Percentiles rank a stretch among this genome's conserved stretches.
phyloP scores from a whole-genome alignment of 2,113 vertebrate species.

The Gnathonemus longibarbis region DNA sequence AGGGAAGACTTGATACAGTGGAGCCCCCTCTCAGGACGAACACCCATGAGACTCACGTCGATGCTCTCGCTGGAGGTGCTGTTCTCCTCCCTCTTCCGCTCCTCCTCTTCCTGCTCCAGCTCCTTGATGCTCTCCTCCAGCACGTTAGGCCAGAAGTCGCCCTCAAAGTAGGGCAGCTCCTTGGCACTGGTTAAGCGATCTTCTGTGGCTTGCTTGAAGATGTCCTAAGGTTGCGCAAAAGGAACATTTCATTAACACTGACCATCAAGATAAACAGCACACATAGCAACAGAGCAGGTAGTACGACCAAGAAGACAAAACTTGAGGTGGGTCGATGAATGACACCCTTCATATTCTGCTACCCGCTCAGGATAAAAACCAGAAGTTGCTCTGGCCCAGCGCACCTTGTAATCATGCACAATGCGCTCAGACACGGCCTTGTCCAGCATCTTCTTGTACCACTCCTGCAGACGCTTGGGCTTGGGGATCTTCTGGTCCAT shows the following conservation, averaged over 20 bases:
- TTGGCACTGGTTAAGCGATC: slow-evolving; percentile 96
- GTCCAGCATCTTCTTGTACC: slow-evolving; percentile 99
- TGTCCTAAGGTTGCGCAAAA: slow-evolving; percentile 64
- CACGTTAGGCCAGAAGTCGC: slow-evolving; percentile 98
- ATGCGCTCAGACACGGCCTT: slow-evolving; percentile 93
- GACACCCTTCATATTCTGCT: neutral
- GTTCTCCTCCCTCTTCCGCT: slow-evolving; percentile 94
- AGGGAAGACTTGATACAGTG: neutral
- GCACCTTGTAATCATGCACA: slow-evolving; percentile 94
- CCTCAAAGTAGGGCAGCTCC: slow-evolving; percentile 94
- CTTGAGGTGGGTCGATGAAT: neutral
- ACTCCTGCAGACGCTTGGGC: slow-evolving; percentile 93
- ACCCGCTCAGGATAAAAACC: neutral
- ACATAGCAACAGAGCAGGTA: neutral
- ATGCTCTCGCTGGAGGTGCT: slow-evolving; percentile 93
- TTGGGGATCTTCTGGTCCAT: slow-evolving; percentile 97
- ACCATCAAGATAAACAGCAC: neutral
- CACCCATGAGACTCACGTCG: slow-evolving; percentile 67
- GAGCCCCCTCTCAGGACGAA: neutral
- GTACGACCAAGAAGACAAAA: neutral
- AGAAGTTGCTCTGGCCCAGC: neutral
- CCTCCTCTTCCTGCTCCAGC: slow-evolving; percentile 94
- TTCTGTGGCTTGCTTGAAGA: slow-evolving; percentile 97
- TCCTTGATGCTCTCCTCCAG: slow-evolving; percentile 98
- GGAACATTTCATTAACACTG: neutral